These are phyloP conservation scores for Rhogogaster chlorosoma DNA, from an alignment of 2,888 invertebrate species.

Conservation along the genomic window DNA sequence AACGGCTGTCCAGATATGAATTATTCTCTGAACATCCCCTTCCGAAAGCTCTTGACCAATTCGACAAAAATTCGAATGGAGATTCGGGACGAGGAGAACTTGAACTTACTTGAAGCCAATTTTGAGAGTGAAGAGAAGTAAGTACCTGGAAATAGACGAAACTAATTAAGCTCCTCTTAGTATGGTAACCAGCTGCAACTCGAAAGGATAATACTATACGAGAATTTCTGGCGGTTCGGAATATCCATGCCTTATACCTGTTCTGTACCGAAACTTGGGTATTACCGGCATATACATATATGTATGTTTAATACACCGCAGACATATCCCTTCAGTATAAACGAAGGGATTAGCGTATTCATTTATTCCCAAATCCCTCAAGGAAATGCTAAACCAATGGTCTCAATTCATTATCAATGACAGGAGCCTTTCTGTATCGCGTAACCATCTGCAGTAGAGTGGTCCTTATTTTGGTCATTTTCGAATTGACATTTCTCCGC, in stretches of 20 bases:
- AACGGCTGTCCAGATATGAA: too few relatives aligned
- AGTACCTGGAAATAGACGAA: not conserved
- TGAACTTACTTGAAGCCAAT: not conserved
- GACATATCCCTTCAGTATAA: not conserved
- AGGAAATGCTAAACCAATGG: not conserved
- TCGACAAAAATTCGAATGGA: too few relatives aligned
- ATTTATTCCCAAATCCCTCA: constrained; percentile 15
- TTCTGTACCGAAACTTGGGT: not conserved
- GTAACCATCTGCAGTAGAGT: too few relatives aligned
- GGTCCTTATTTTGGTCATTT: too few relatives aligned
- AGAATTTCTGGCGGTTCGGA: not conserved
- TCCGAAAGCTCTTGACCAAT: too few relatives aligned
- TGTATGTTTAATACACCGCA: not conserved
- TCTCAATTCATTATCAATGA: constrained; percentile 20
- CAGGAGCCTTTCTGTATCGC: not conserved
- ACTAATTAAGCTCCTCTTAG: not conserved
- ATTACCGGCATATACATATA: not conserved
- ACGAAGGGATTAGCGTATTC: constrained; percentile 15
- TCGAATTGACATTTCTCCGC: too few relatives aligned
- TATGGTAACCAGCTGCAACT: not conserved
- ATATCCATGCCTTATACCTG: not conserved
- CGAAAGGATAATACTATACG: not conserved
- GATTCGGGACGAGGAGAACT: not conserved
- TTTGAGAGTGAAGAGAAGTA: not conserved
- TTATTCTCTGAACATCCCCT: too few relatives aligned